phyloP scores from a whole-genome alignment of 2,888 invertebrate genomes.

The Euspilapteryx auroguttella region DNA sequence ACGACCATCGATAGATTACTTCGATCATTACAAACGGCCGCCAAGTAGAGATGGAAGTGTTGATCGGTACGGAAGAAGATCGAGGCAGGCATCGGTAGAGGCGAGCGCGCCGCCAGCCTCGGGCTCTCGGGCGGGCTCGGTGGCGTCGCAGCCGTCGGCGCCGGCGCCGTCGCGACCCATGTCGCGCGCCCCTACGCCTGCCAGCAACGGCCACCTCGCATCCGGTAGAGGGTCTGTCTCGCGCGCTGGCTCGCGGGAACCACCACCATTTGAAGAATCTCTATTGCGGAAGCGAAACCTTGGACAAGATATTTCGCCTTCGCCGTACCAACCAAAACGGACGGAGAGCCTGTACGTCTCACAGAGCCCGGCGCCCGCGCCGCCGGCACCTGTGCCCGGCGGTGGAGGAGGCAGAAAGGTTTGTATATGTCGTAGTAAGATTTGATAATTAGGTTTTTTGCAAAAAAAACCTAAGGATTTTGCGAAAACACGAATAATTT shows the following conservation, averaged over 20 bases:
- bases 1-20: conserved; percentile 79
- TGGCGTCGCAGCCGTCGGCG: conserved; percentile 74
- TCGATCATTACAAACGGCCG: conserved; percentile 92
- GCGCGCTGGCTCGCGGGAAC: conserved; percentile 42
- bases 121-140: conserved; percentile 68
- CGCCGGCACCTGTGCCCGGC: conserved; percentile 32
- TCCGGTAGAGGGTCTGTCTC: conserved; percentile 63
- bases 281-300: conserved; percentile 77
- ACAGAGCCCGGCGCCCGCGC: conserved; percentile 41
- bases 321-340: conserved; percentile 84
- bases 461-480: no score
- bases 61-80: conserved; percentile 77
- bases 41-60: conserved; percentile 87
- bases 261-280: conserved; percentile 80
- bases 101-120: conserved; percentile 55
- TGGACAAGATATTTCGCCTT: conserved; percentile 88
- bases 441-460: no score
- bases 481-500: no score
- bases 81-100: conserved; percentile 80
- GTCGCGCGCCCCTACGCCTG: conserved; percentile 36
- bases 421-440: no score
- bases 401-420: conserved; percentile 46
- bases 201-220: conserved; percentile 68
- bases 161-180: conserved; percentile 57
- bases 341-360: conserved; percentile 85